Base-by-base conservation (phyloP, 2,113 vertebrate species). In the Nanorana parkeri region DNA sequence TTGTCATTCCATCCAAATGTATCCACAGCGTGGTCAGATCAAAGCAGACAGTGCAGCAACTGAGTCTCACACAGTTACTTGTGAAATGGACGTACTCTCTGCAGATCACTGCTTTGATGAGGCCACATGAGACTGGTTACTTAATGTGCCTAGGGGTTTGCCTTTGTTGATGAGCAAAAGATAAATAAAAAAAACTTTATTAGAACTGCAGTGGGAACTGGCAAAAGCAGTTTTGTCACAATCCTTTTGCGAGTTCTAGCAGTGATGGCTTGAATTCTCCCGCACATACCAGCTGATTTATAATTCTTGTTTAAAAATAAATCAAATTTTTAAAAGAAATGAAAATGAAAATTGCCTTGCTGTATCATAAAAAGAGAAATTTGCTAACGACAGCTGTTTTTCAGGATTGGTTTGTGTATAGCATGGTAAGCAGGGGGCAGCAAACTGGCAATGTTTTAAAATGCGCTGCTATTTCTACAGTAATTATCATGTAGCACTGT, bases 1-100 rank as follows among this genome's bases (percentile, higher is more conserved):
- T 84, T 77, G 68, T 79, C 74, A 32, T 69, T 86, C 61, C 29
- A 47, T 84, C 63, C 82, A 85, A 84, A 90, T 88, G 84, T 84
- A 88, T 85, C 0, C 17, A 77, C 85, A 89, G 87, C 87, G 87
- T 84, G 68, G 74, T 26, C 1, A 6, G 83, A 90, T 92, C 88
- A 90, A 91, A 94, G 88, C 5, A 80, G 90, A 86, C 88, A 86
- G 87, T 74, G 86, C 84, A 73, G 60, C 0, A 1, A 88, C 86
- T 86, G 87, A 92, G 84, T 3, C 75, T 72, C 83, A 87, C 36
- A 5, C 82, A 26, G 74, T 55, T 69, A 88, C 10, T 87, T 88
- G 86, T 74, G 86, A 90, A 91, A 89, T 1, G 4, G 86, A 85
- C 68, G 69, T 64, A 41, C 20, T 63, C 87, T 78, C 85, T 77